Conservation (phyloP, 2,113 vertebrate species). For the Paedocypris sp. region DNA sequence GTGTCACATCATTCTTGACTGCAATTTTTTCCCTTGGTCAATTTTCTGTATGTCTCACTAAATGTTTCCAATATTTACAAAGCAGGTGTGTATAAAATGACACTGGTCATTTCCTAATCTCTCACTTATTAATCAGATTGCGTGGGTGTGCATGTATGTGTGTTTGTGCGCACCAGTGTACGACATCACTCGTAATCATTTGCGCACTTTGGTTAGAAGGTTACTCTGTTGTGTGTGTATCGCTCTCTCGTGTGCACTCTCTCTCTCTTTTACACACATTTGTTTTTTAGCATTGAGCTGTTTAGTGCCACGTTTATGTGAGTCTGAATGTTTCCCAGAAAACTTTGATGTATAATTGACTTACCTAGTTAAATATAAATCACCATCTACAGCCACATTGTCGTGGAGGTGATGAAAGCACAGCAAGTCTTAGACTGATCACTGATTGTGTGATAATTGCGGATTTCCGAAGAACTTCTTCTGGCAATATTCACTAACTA, state of each 20-base stretch:
- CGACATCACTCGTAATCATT: not conserved
- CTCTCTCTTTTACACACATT: not conserved
- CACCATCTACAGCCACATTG: constrained; percentile 18
- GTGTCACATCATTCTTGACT: no score
- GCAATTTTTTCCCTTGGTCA: not conserved
- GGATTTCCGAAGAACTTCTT: no score
- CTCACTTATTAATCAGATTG: constrained; percentile 13
- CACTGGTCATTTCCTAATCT: constrained; percentile 17
- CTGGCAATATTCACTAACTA: not conserved
- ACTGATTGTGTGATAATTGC: not conserved
- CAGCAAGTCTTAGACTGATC: not conserved
- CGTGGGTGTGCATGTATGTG: not conserved
- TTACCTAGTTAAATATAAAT: constrained; percentile 21
- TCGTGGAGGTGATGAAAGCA: not conserved
- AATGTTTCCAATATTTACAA: constrained; percentile 16
- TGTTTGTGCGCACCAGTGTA: not conserved
- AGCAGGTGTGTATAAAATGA: constrained; percentile 10
- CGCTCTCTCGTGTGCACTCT: not conserved
- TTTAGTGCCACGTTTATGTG: not conserved
- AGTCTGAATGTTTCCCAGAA: constrained; percentile 26
- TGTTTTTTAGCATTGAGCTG: not conserved
- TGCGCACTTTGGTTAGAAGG: not conserved
- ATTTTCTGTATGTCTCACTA: not conserved
- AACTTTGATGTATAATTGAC: constrained; percentile 16
- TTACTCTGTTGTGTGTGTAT: not conserved